A percentile compares a stretch with the other conserved stretches of the same genome.
Conservation (phyloP, 2,888 invertebrate species). For the Luperina testacea region DNA sequence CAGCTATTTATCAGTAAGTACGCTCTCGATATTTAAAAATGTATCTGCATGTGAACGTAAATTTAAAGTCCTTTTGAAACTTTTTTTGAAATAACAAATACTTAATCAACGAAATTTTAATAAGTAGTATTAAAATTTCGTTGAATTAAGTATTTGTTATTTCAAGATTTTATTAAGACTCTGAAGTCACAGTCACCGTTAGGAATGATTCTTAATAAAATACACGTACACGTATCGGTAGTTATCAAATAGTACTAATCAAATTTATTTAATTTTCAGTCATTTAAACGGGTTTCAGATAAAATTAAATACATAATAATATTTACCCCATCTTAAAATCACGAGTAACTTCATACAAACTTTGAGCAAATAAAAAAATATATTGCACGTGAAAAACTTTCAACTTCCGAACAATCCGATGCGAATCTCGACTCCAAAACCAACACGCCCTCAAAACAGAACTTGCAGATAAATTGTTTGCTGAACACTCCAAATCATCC, state of each 20-base stretch:
- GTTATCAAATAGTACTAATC: background rate
- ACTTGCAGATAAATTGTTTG: slow-evolving; percentile 76
- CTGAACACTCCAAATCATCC: slow-evolving; percentile 74
- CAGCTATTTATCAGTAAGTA: background rate
- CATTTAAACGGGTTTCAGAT: background rate
- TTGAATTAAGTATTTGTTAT: too few relatives aligned
- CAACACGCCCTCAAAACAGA: slow-evolving; percentile 73
- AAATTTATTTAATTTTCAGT: background rate
- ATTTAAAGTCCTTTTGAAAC: background rate
- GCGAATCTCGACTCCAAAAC: slow-evolving; percentile 71
- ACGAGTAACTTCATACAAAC: slow-evolving; percentile 27
- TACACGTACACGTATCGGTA: background rate
- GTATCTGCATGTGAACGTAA: background rate
- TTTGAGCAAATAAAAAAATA: slow-evolving; percentile 52
- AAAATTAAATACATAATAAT: slow-evolving; percentile 11
- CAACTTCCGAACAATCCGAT: slow-evolving; percentile 60
- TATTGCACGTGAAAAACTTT: slow-evolving; percentile 61
- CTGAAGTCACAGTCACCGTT: background rate
- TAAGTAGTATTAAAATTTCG: too few relatives aligned
- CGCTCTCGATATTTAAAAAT: background rate
- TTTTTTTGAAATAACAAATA: too few relatives aligned
- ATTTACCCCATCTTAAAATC: slow-evolving; percentile 34
- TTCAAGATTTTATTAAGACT: too few relatives aligned
- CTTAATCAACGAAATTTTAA: background rate
- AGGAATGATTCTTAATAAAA: background rate